Conservation (phyloP, 2,888 invertebrate species). For the Matsumyia berberina region DNA sequence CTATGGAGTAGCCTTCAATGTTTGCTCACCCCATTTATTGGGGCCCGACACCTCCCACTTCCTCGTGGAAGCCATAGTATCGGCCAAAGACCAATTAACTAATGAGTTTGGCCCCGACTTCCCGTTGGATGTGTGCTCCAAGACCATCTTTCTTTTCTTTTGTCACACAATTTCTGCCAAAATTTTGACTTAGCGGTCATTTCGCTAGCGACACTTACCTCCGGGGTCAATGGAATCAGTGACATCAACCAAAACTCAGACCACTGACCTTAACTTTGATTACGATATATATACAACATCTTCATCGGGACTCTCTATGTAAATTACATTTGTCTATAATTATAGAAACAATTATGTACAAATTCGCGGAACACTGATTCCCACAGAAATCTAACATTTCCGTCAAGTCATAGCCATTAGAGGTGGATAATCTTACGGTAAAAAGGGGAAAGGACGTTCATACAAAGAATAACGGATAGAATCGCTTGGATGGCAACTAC, state of each 20-base stretch:
- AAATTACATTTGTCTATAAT: constrained; percentile 42
- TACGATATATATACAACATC: constrained; percentile 27
- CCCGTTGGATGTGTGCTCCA: constrained; percentile 31
- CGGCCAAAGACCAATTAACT: constrained; percentile 61
- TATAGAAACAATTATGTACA: constrained; percentile 41
- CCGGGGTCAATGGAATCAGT: constrained; percentile 23
- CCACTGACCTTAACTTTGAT: constrained; percentile 53
- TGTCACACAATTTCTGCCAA: constrained; percentile 33
- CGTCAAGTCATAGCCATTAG: constrained; percentile 52
- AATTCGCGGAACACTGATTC: constrained; percentile 31
- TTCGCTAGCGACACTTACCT: constrained; percentile 16
- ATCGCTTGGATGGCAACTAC: not conserved
- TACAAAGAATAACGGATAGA: constrained; percentile 40
- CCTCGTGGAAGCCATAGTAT: constrained; percentile 22
- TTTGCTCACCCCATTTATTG: constrained; percentile 21
- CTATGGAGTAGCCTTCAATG: constrained; percentile 44
- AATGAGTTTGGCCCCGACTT: constrained; percentile 60
- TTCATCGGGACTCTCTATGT: constrained; percentile 28
- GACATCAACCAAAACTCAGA: constrained; percentile 12
- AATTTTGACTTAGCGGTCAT: constrained; percentile 13
- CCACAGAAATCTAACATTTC: constrained; percentile 31
- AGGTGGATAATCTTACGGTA: constrained; percentile 33
- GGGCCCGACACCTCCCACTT: constrained; percentile 9
- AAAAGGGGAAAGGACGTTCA: constrained; percentile 12
- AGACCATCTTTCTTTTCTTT: not conserved